Evolutionary conservation across 2,113 vertebrate genomes (phyloP).

Genomic region (Rhinoderma darwinii): DNA sequence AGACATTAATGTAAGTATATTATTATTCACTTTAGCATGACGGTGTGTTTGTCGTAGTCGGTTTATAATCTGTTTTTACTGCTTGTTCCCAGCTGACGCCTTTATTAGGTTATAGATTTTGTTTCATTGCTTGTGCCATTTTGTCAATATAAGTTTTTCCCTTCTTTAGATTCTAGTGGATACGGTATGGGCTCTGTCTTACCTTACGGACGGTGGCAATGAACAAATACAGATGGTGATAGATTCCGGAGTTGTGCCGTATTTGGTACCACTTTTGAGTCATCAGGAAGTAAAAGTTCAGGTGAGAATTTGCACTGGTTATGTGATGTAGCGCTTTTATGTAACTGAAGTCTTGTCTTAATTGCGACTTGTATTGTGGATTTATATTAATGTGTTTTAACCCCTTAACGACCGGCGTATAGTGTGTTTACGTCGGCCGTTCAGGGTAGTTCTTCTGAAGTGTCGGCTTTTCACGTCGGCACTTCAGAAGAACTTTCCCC

Average conservation of each 20-base stretch:
- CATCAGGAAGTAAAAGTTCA: conserved; percentile 99
- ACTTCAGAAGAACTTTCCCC: too few species aligned
- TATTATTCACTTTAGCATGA: not conserved
- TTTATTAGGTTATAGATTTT: not conserved
- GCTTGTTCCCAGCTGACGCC: not conserved
- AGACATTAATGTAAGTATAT: conserved; percentile 95
- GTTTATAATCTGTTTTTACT: not conserved
- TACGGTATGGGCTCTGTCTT: conserved; percentile 99
- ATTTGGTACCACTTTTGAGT: conserved; percentile 96
- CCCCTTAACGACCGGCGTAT: too few species aligned
- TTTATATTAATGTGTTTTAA: too few species aligned
- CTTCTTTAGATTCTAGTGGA: conserved; percentile 92
- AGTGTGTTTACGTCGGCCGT: too few species aligned
- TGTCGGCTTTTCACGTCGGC: too few species aligned
- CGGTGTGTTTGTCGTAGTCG: too few species aligned
- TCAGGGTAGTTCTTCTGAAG: too few species aligned
- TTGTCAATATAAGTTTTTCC: not conserved
- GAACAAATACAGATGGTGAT: conserved; percentile 99
- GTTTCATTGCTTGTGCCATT: not conserved
- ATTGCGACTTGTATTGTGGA: too few species aligned
- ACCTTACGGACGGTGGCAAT: conserved; percentile 97
- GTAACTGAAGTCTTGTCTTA: not conserved
- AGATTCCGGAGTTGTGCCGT: conserved; percentile 96
- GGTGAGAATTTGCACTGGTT: conserved; percentile 72
- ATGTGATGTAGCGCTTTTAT: conserved; percentile 59